Evolutionary conservation across 2,113 vertebrate species (phyloP).

Genomic region (Irena cyanogastra): DNA sequence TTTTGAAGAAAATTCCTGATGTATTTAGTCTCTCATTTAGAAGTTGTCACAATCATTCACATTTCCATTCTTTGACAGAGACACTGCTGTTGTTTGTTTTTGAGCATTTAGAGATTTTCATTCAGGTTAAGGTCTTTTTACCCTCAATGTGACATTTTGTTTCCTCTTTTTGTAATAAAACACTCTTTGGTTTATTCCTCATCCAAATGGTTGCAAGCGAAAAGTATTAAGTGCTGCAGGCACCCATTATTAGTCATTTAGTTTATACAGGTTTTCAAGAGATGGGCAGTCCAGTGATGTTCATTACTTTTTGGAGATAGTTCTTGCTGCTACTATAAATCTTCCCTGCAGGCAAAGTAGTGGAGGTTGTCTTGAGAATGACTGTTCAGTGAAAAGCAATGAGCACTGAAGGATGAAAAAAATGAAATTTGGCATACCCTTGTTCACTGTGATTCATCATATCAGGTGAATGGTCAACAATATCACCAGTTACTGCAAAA

Average conservation of each 20-base stretch:
- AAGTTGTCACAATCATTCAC: not conserved
- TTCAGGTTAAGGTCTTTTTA: not conserved
- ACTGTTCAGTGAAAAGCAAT: not conserved
- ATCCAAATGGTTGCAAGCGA: not conserved
- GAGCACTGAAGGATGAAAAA: not conserved
- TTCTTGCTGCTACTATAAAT: not conserved
- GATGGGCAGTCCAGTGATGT: rapidly evolving
- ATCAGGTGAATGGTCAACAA: not conserved
- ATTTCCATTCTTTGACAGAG: not conserved
- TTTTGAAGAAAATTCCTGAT: not conserved
- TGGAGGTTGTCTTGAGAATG: not conserved
- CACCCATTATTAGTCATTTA: not conserved
- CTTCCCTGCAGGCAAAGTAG: not conserved
- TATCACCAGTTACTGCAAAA: not conserved
- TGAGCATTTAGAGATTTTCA: not conserved
- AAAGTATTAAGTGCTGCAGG: not conserved
- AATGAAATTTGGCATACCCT: not conserved
- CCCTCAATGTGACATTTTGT: not conserved
- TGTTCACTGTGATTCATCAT: not conserved
- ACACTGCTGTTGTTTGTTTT: too few species aligned
- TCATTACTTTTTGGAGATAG: not conserved
- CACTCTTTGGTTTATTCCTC: not conserved
- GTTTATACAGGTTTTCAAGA: not conserved
- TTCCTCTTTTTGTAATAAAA: not conserved
- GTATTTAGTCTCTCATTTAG: not conserved